A percentile compares a stretch with the other conserved stretches of the same genome.
phyloP scores from a whole-genome alignment of 53 echinoderm and acorn worm species.

The Zoroaster sp. region DNA sequence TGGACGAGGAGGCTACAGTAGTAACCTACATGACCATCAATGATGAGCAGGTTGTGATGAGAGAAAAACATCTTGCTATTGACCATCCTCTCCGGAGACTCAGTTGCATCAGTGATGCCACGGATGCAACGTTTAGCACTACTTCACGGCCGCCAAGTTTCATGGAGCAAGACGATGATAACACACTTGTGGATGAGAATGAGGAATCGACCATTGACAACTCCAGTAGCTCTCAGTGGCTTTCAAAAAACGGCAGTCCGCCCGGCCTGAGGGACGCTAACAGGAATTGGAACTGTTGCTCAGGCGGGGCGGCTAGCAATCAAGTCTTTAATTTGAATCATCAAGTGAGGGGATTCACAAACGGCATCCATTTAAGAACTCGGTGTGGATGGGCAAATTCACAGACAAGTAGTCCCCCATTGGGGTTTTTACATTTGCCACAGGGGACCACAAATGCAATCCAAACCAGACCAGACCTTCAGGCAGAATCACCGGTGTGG shows the following conservation, averaged over 20 bases:
- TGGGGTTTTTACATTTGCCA: neutral
- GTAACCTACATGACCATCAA: conserved; percentile 97
- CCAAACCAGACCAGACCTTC: conserved; percentile 4
- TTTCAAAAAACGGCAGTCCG: conserved; percentile 50
- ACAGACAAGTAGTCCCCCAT: neutral
- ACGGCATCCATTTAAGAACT: conserved; percentile 6
- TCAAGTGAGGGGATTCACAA: conserved; percentile 22
- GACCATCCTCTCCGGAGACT: conserved; percentile 91
- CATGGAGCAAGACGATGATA: conserved; percentile 81
- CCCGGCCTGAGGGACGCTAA: conserved; percentile 51
- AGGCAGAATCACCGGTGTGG: conserved; percentile 87
- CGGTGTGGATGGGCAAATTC: neutral
- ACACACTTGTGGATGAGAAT: conserved; percentile 51
- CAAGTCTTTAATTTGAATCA: conserved; percentile 32
- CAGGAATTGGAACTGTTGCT: conserved; percentile 50
- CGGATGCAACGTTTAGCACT: conserved; percentile 95
- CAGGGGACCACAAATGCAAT: neutral
- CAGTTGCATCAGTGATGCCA: conserved; percentile 96
- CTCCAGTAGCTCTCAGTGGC: conserved; percentile 7
- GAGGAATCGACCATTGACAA: conserved; percentile 31
- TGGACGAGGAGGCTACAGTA: conserved; percentile 85
- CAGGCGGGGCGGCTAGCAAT: neutral
- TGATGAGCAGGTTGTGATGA: conserved; percentile 95
- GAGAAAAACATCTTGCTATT: conserved; percentile 89
- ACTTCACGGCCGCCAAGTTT: conserved; percentile 90